A percentile compares a stretch with the other conserved stretches of the same genome.
These are phyloP conservation scores for Ctena decussata DNA, from an alignment of 2,888 invertebrate genomes.

Conservation along the genomic window DNA sequence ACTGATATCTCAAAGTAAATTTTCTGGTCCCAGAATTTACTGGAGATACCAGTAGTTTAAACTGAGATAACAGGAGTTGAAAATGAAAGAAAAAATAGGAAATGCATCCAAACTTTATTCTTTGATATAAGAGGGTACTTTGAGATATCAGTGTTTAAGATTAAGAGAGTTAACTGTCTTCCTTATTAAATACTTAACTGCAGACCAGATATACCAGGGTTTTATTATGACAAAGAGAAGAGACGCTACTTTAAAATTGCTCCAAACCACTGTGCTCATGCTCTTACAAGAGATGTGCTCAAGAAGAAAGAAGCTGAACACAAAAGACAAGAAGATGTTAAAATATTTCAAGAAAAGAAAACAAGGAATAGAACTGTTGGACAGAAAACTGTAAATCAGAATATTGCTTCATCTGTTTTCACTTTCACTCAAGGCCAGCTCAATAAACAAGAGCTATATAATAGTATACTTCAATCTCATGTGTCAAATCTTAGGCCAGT, in stretches of 20 bases:
- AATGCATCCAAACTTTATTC: too few species aligned
- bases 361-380: background rate
- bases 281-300: slow-evolving; percentile 78
- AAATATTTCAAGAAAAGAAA: background rate
- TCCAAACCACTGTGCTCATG: slow-evolving; percentile 72
- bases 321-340: slow-evolving; percentile 69
- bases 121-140: too few species aligned
- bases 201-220: slow-evolving; percentile 81
- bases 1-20: too few species aligned
- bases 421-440: background rate
- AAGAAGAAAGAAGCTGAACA: slow-evolving; percentile 71
- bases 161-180: too few species aligned
- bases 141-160: too few species aligned
- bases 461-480: background rate
- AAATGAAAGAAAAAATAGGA: too few species aligned
- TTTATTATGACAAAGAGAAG: slow-evolving; percentile 83
- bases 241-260: slow-evolving; percentile 83
- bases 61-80: too few species aligned
- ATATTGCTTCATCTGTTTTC: background rate
- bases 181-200: background rate
- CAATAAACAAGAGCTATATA: background rate
- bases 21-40: too few species aligned
- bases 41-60: too few species aligned
- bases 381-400: background rate
- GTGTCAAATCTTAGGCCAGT: slow-evolving; percentile 41